A percentile compares a stretch with the other conserved stretches of the same genome.
phyloP scores from a whole-genome alignment of 2,797 vertebrate species.

The Ceryle rudis region DNA sequence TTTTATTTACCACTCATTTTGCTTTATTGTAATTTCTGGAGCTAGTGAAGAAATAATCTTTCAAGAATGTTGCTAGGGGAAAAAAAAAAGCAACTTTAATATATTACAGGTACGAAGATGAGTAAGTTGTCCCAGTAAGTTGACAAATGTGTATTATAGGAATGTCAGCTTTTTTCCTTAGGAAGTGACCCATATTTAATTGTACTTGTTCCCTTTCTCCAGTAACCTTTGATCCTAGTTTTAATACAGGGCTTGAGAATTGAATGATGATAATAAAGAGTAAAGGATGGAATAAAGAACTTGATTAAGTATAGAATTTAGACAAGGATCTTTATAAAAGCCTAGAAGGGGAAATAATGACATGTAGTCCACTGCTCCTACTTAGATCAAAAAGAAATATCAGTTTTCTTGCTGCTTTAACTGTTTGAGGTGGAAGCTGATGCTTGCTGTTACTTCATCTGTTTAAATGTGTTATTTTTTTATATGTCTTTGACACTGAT shows the following conservation, averaged over 20 bases:
- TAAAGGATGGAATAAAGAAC: not conserved
- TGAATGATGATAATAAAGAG: slow-evolving; percentile 10
- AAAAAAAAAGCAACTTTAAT: not conserved
- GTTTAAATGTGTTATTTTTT: not conserved
- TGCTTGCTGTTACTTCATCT: not conserved
- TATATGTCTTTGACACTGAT: not conserved
- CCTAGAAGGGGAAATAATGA: not conserved
- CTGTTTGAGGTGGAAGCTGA: not conserved
- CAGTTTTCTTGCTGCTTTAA: not conserved
- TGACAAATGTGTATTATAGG: not conserved
- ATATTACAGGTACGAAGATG: not conserved
- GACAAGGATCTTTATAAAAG: not conserved
- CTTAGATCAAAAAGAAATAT: not conserved
- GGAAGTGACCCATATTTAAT: slow-evolving; percentile 20
- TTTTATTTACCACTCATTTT: not conserved
- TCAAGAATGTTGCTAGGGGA: not conserved
- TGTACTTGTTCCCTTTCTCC: not conserved
- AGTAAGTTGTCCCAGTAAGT: not conserved
- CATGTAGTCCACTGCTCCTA: not conserved
- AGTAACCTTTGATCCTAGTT: slow-evolving; percentile 7
- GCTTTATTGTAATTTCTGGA: not conserved
- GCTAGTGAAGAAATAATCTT: not conserved
- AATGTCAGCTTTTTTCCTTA: not conserved
- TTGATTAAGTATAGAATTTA: not conserved
- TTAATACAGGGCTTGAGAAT: not conserved